phyloP scores from a whole-genome alignment of 2,113 vertebrate genomes.

The Heterochromis multidens region DNA sequence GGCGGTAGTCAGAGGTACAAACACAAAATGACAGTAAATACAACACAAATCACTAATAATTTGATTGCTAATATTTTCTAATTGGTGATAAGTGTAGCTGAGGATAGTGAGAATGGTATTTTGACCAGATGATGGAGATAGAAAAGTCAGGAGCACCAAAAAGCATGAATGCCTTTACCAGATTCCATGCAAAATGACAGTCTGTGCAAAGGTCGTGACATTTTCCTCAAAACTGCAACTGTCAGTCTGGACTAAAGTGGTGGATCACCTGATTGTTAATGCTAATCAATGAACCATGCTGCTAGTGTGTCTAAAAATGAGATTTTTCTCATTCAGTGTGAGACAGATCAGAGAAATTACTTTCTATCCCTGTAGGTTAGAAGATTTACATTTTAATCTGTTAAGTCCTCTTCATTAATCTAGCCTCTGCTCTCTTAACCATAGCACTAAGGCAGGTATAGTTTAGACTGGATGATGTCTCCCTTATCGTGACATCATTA shows the following conservation, averaged over 20 bases:
- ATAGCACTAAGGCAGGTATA: background rate
- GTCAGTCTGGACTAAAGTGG: background rate
- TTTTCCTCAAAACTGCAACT: background rate
- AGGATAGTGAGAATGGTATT: background rate
- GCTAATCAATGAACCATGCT: background rate
- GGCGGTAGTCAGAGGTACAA: slow-evolving; percentile 89
- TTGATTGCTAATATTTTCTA: background rate
- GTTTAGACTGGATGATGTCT: background rate
- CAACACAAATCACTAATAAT: no score
- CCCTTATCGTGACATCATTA: background rate
- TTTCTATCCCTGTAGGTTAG: background rate
- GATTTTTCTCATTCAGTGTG: background rate
- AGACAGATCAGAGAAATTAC: background rate
- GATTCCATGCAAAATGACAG: background rate
- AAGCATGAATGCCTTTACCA: no score
- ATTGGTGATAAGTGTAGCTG: background rate
- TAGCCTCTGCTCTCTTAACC: background rate
- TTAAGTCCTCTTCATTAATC: background rate
- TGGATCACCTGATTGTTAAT: background rate
- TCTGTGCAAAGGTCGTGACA: background rate
- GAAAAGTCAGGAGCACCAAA: no score
- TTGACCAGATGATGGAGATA: no score
- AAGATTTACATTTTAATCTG: slow-evolving; percentile 23
- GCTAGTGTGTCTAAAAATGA: background rate
- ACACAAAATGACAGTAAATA: background rate